These are phyloP conservation scores for Notodonta ziczac DNA, from an alignment of 2,888 invertebrate species.

Conservation along the genomic window DNA sequence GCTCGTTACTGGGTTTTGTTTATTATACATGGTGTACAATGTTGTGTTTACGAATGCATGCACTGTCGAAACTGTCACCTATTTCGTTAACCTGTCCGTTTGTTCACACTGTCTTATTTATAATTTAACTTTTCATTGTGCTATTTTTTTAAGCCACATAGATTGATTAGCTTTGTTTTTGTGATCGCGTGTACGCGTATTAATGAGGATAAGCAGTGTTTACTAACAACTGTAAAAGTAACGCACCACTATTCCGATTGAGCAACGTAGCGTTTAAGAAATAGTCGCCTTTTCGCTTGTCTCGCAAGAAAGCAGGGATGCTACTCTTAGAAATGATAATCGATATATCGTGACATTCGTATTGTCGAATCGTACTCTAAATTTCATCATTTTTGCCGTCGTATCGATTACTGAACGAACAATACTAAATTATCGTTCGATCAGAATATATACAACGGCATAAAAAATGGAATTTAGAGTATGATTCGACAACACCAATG, in stretches of 20 bases:
- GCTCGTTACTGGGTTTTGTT: slow-evolving; percentile 21
- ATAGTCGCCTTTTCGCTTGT: neutral
- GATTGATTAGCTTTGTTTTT: neutral
- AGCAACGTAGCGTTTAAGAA: slow-evolving; percentile 42
- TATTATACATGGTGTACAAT: slow-evolving; percentile 9
- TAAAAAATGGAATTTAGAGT: no score
- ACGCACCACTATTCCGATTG: slow-evolving; percentile 43
- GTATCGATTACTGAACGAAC: no score
- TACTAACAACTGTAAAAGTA: slow-evolving; percentile 51
- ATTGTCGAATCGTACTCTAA: no score
- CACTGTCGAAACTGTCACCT: neutral
- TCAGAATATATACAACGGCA: no score
- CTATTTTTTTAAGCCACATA: neutral
- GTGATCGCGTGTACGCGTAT: slow-evolving; percentile 15
- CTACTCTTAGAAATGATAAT: no score
- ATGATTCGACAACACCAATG: no score
- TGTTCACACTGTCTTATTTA: no score
- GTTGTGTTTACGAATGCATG: neutral
- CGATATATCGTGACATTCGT: no score
- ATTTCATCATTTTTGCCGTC: no score
- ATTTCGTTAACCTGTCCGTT: neutral
- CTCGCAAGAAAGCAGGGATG: no score
- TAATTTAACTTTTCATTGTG: no score
- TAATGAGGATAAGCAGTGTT: slow-evolving; percentile 47
- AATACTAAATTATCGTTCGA: no score